A percentile compares a stretch with the other conserved stretches of the same genome.
Conservation (phyloP, 1,140 invertebrate genomes). For the Aphis craccivora region DNA sequence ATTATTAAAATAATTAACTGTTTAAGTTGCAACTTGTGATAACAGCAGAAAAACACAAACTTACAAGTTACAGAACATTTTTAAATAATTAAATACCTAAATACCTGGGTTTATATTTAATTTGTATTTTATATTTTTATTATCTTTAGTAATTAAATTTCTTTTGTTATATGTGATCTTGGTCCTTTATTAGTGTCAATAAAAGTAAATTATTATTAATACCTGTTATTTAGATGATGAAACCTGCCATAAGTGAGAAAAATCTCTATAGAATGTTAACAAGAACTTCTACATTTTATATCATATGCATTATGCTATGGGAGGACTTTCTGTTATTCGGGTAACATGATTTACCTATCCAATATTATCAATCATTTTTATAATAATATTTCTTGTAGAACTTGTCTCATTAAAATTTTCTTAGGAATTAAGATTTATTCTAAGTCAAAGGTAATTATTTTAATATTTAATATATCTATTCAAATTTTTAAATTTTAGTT, state of each 20-base stretch:
- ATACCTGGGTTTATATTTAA: not conserved
- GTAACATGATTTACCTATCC: constrained; percentile 28
- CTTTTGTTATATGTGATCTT: constrained; percentile 72
- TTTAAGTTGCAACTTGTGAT: constrained; percentile 56
- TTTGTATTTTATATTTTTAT: not conserved
- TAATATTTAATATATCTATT: not conserved
- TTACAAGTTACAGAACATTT: constrained; percentile 76
- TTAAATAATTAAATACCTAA: constrained; percentile 64
- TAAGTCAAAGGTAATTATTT: constrained; percentile 59
- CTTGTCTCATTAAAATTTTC: constrained; percentile 73
- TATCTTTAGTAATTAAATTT: not conserved
- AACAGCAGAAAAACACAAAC: constrained; percentile 58
- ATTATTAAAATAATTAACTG: not conserved
- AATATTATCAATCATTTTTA: not conserved
- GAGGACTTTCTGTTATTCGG: constrained; percentile 41
- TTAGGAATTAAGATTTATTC: constrained; percentile 75
- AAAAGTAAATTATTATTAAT: constrained; percentile 64
- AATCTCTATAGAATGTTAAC: constrained; percentile 72
- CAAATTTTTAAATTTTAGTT: not conserved
- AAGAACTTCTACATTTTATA: constrained; percentile 68
- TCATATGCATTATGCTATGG: constrained; percentile 57
- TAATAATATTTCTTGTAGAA: constrained; percentile 60
- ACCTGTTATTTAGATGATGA: too few relatives aligned
- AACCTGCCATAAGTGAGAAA: constrained; percentile 66
- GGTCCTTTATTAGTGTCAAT: constrained; percentile 74